Conservation (phyloP, 2,797 vertebrate species). For the Cryptoprocta ferox region DNA sequence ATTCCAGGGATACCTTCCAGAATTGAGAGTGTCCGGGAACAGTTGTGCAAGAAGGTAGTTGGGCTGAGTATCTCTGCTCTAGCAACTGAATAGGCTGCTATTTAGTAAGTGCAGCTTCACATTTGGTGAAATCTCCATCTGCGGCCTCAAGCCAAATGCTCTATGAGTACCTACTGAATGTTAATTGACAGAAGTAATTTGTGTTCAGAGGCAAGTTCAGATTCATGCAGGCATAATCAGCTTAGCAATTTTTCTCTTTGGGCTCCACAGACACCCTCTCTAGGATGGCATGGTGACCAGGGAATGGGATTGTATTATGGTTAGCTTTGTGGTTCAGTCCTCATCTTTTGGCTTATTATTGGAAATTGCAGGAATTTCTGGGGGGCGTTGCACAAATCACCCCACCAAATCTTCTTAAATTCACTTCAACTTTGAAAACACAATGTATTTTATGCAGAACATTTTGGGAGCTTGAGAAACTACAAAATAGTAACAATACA, state of each 20-base stretch:
- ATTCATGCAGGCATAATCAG: not conserved
- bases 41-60: not conserved
- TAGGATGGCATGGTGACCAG: not conserved
- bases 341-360: not conserved
- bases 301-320: not conserved
- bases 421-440: not conserved
- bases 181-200: slow-evolving; percentile 42
- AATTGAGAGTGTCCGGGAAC: not conserved
- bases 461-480: not conserved
- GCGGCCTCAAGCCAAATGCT: not conserved
- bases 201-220: slow-evolving; percentile 12
- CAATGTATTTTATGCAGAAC: not conserved
- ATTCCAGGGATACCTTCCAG: not conserved
- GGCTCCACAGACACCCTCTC: not conserved
- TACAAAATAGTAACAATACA: not conserved
- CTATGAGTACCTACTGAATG: not conserved
- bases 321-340: not conserved
- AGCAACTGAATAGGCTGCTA: not conserved
- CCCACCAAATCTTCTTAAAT: not conserved
- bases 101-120: not conserved
- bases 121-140: not conserved
- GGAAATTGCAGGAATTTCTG: not conserved
- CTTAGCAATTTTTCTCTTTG: slow-evolving; percentile 56
- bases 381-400: not conserved
- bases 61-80: not conserved